Evolutionary conservation across 1,140 invertebrate genomes (phyloP).

Genomic region (Neuroterus valhalla): DNA sequence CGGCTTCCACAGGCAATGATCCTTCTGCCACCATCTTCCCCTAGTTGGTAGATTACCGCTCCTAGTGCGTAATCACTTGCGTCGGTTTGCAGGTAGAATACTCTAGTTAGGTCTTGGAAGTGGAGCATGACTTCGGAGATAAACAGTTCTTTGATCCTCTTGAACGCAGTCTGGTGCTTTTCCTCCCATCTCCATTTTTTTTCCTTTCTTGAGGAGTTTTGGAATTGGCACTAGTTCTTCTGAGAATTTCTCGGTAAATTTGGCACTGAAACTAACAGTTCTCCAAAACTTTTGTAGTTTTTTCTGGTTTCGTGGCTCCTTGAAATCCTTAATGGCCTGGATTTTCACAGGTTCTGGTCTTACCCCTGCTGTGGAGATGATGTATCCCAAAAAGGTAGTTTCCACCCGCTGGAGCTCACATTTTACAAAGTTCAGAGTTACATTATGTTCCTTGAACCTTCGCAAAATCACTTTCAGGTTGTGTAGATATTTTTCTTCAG

Average conservation of each 20-base stretch:
- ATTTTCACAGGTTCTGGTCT: slow-evolving; percentile 58
- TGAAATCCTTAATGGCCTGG: slow-evolving; percentile 50
- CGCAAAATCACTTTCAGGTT: slow-evolving; percentile 63
- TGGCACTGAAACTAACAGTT: no score
- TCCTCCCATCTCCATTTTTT: slow-evolving; percentile 38
- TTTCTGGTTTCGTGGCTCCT: slow-evolving; percentile 57
- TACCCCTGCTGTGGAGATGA: slow-evolving; percentile 51
- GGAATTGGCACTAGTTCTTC: no score
- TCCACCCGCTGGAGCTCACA: slow-evolving; percentile 65
- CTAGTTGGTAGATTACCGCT: neutral
- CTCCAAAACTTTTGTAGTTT: neutral
- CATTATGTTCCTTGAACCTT: slow-evolving; percentile 60
- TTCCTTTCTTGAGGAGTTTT: slow-evolving; percentile 47
- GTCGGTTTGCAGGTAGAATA: neutral
- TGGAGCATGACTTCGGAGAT: neutral
- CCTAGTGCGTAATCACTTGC: neutral
- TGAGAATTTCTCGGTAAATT: no score
- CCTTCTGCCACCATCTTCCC: neutral
- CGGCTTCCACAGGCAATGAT: neutral
- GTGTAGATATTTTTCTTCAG: slow-evolving; percentile 69
- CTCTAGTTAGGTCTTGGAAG: neutral
- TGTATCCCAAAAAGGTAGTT: slow-evolving; percentile 67
- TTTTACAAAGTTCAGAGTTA: slow-evolving; percentile 73
- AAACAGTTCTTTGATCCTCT: slow-evolving; percentile 36
- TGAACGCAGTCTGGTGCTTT: slow-evolving; percentile 46